phyloP scores from a whole-genome alignment of 1,140 invertebrate species.

The Calephelis virginiensis region DNA sequence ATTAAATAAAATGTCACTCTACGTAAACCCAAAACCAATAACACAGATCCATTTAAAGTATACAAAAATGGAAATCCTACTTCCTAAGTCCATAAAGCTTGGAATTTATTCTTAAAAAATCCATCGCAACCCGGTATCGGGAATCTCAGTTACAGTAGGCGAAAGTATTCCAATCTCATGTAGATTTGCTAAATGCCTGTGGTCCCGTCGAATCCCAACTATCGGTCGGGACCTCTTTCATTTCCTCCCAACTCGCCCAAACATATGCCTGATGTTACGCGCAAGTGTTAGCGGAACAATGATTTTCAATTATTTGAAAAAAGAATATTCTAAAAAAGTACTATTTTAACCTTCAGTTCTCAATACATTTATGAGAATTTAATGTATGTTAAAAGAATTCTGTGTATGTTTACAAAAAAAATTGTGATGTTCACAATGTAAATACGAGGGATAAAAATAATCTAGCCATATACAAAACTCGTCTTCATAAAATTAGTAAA shows the following conservation, averaged over 20 bases:
- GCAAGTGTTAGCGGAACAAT: constrained; percentile 29
- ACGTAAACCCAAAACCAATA: constrained; percentile 11
- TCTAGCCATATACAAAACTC: too few species aligned
- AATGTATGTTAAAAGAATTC: too few species aligned
- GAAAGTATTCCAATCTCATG: constrained; percentile 55
- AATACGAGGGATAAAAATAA: too few species aligned
- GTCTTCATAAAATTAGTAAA: too few species aligned
- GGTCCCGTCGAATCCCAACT: constrained; percentile 36
- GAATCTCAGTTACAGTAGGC: constrained; percentile 13
- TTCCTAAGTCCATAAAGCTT: constrained; percentile 11
- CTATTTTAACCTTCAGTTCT: too few species aligned
- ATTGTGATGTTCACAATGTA: too few species aligned
- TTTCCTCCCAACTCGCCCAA: constrained; percentile 49
- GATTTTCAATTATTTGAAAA: too few species aligned
- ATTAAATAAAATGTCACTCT: constrained; percentile 3
- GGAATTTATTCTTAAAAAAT: constrained; percentile 12
- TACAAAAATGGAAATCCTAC: constrained; percentile 11
- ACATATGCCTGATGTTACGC: constrained; percentile 43
- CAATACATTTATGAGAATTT: too few species aligned
- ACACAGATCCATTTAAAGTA: constrained; percentile 10
- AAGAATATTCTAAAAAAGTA: too few species aligned
- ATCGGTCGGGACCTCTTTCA: constrained; percentile 49
- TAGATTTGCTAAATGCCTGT: constrained; percentile 54
- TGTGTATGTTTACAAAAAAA: too few species aligned
- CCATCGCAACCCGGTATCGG: constrained; percentile 7